These are phyloP conservation scores for Choristoneura fumiferana DNA, from an alignment of 1,140 invertebrate genomes.

Conservation along the genomic window DNA sequence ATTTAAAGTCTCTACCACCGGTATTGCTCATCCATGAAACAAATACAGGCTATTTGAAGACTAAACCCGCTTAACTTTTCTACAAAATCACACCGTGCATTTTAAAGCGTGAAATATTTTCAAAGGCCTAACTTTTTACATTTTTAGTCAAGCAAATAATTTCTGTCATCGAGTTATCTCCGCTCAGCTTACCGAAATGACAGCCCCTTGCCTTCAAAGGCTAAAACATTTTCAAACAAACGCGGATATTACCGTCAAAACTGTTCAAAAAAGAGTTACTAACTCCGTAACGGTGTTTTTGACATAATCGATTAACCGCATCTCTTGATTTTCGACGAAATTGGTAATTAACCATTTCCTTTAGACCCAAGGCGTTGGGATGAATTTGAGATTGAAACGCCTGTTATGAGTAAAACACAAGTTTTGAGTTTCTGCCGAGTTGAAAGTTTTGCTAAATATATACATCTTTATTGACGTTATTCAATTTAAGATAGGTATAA, in stretches of 20 bases:
- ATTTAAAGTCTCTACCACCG: no score
- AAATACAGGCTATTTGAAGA: no score
- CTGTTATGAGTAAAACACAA: conserved; percentile 10
- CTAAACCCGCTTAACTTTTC: neutral
- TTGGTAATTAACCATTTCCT: conserved; percentile 4
- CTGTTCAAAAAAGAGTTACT: conserved; percentile 15
- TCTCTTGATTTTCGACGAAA: neutral
- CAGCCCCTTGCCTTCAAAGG: conserved; percentile 12
- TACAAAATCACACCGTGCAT: conserved; percentile 4
- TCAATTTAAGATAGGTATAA: no score
- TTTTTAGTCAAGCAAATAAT: conserved; percentile 19
- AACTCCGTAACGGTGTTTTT: conserved; percentile 13
- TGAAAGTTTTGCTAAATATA: no score
- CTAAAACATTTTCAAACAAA: conserved; percentile 16
- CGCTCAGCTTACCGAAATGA: conserved; percentile 15
- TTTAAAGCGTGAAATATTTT: conserved; percentile 14
- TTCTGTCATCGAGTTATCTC: conserved; percentile 20
- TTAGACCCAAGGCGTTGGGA: neutral
- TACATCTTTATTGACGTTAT: no score
- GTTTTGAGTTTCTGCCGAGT: neutral
- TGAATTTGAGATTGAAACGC: neutral
- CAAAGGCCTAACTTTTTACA: conserved; percentile 5
- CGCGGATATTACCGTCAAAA: conserved; percentile 12
- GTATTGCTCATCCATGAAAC: no score
- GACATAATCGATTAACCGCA: neutral